Evolutionary conservation across 2,888 invertebrate species (phyloP).

Genomic region (Dasypolia templi): DNA sequence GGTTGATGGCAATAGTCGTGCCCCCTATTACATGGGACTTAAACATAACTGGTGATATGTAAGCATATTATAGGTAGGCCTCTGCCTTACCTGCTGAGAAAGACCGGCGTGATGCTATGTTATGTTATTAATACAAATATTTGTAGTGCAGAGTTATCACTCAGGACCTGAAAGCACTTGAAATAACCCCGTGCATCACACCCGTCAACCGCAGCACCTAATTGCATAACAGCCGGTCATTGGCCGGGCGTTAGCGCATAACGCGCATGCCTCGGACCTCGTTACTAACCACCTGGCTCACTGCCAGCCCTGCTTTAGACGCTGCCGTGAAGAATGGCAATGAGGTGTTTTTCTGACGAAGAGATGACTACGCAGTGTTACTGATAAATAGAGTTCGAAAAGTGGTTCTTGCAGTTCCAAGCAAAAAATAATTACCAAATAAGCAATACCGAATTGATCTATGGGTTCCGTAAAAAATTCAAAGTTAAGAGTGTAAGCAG

Average conservation of each 20-base stretch:
- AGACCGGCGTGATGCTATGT: too few species aligned
- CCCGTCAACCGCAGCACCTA: slow-evolving; percentile 10
- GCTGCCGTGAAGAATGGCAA: slow-evolving; percentile 23
- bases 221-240: slow-evolving; percentile 55
- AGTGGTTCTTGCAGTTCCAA: not conserved
- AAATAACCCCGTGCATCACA: slow-evolving; percentile 24
- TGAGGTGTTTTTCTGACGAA: slow-evolving; percentile 30
- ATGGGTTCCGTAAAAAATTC: too few species aligned
- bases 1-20: not conserved
- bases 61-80: not conserved
- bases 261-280: slow-evolving; percentile 40
- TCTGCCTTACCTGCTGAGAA: not conserved
- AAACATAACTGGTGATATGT: not conserved
- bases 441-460: too few species aligned
- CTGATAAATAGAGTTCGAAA: not conserved
- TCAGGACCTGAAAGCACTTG: not conserved
- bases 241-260: slow-evolving; percentile 40
- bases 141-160: not conserved
- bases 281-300: slow-evolving; percentile 52
- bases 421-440: too few species aligned
- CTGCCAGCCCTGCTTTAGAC: slow-evolving; percentile 48
- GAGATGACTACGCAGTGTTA: slow-evolving; percentile 23
- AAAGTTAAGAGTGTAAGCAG: not conserved
- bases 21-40: not conserved
- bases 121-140: slow-evolving; percentile 4